A percentile compares a stretch with the other conserved stretches of the same genome.
These are phyloP conservation scores for Hozukius guyotensis DNA, from an alignment of 2,797 vertebrate genomes.

Conservation along the genomic window DNA sequence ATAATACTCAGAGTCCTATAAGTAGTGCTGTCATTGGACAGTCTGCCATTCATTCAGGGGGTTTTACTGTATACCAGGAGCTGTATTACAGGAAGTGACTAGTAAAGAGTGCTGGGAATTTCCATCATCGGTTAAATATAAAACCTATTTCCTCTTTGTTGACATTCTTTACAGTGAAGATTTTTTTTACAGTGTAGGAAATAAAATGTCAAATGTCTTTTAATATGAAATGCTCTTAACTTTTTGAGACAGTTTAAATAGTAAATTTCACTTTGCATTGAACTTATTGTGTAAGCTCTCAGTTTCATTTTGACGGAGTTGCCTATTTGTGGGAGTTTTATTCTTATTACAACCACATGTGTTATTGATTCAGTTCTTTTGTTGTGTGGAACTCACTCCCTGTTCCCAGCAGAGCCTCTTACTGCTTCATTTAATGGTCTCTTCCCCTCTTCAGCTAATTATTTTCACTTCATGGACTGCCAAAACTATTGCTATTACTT, in stretches of 20 bases:
- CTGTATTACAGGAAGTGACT: constrained; percentile 48
- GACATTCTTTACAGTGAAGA: not conserved
- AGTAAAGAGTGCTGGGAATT: constrained; percentile 31
- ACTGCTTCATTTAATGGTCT: constrained; percentile 12
- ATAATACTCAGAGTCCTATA: constrained; percentile 43
- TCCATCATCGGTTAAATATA: constrained; percentile 44
- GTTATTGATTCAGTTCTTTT: constrained; percentile 25
- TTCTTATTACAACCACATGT: constrained; percentile 7
- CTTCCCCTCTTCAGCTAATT: not conserved
- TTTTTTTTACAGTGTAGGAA: not conserved
- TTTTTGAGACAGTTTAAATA: not conserved
- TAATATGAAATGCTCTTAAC: not conserved
- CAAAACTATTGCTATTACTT: constrained; percentile 18
- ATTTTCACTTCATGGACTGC: not conserved
- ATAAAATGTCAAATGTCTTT: not conserved
- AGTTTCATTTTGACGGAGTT: constrained; percentile 4
- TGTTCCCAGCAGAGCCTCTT: constrained; percentile 11
- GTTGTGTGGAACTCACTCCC: not conserved
- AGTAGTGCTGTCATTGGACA: constrained; percentile 48
- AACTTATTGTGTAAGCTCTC: not conserved
- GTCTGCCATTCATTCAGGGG: constrained; percentile 32
- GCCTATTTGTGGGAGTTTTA: not conserved
- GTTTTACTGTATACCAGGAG: constrained; percentile 23
- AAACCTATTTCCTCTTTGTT: constrained; percentile 34
- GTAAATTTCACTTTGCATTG: not conserved